Percentiles rank a stretch among this genome's conserved stretches.
Conservation (phyloP, 2,888 invertebrate genomes). For the Perizoma flavofasciatum region DNA sequence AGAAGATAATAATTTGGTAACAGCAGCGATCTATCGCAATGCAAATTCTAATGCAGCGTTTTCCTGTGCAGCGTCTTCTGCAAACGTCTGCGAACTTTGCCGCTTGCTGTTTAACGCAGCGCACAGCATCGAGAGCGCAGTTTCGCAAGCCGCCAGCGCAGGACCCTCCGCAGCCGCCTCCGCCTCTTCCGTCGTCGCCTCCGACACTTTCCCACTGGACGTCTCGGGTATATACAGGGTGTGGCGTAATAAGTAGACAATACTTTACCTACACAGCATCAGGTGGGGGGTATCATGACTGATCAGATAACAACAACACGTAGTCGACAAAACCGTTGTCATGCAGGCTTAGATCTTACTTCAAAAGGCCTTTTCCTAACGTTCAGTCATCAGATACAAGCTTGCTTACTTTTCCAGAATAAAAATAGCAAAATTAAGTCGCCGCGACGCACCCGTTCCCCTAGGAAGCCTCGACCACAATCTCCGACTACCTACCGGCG, state of each 20-base stretch:
- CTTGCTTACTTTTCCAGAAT: conserved; percentile 16
- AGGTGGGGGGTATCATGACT: too few relatives aligned
- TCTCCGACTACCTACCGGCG: conserved; percentile 32
- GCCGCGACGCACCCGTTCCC: conserved; percentile 11
- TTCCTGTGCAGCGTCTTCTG: conserved; percentile 52
- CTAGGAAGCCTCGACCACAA: background rate
- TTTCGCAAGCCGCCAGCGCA: conserved; percentile 61
- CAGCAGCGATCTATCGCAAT: too few relatives aligned
- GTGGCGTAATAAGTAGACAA: too few relatives aligned
- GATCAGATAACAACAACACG: too few relatives aligned
- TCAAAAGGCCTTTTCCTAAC: too few relatives aligned
- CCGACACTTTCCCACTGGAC: conserved; percentile 29
- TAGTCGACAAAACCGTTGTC: too few relatives aligned
- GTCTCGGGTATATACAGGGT: conserved; percentile 30
- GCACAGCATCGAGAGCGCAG: conserved; percentile 69
- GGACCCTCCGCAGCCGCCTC: conserved; percentile 30
- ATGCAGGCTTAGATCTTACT: too few relatives aligned
- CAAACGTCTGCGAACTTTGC: conserved; percentile 62
- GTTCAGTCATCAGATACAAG: background rate
- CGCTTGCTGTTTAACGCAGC: conserved; percentile 67
- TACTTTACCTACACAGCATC: too few relatives aligned
- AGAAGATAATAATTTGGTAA: too few relatives aligned
- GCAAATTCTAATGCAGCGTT: too few relatives aligned
- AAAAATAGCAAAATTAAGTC: conserved; percentile 20
- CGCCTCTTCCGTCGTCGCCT: conserved; percentile 34